phyloP scores from a whole-genome alignment of 1,140 invertebrate genomes.

The Aethina tumida region DNA sequence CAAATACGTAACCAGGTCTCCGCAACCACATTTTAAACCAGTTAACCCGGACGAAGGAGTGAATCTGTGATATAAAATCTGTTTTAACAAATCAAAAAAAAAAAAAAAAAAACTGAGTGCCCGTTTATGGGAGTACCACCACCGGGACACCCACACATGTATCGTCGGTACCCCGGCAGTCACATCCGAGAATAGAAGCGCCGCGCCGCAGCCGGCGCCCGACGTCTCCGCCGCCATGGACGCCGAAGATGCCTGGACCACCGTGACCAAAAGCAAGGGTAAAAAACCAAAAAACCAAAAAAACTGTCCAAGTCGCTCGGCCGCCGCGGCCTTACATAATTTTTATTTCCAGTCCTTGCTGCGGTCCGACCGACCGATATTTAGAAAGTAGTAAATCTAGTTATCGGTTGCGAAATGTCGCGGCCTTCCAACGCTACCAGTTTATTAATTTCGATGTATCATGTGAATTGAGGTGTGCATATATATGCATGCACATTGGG shows the following conservation, averaged over 20 bases:
- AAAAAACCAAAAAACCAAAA: slow-evolving; percentile 6
- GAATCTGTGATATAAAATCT: slow-evolving; percentile 15
- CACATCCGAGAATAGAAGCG: slow-evolving; percentile 24
- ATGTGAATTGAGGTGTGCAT: too few relatives aligned
- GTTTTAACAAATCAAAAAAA: slow-evolving; percentile 6
- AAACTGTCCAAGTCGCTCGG: too few relatives aligned
- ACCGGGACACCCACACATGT: slow-evolving; percentile 18
- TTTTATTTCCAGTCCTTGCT: too few relatives aligned
- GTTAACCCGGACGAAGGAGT: slow-evolving; percentile 4
- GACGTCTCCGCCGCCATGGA: slow-evolving; percentile 12
- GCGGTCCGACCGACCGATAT: slow-evolving; percentile 3
- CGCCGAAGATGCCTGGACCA: slow-evolving; percentile 17
- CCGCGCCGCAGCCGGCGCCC: not conserved
- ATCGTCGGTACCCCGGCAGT: slow-evolving; percentile 11
- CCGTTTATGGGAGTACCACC: slow-evolving; percentile 20
- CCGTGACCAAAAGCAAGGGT: slow-evolving; percentile 13
- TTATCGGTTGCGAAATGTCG: too few relatives aligned
- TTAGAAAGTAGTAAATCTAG: too few relatives aligned
- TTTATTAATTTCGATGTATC: too few relatives aligned
- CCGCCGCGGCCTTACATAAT: too few relatives aligned
- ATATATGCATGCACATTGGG: too few relatives aligned
- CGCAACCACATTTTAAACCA: too few relatives aligned
- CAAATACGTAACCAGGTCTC: too few relatives aligned
- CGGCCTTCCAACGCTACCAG: too few relatives aligned
- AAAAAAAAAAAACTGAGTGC: not conserved